A percentile compares a stretch with the other conserved stretches of the same genome.
Evolutionary conservation across 2,888 invertebrate species (phyloP).

Genomic region (Orthosia gracilis): DNA sequence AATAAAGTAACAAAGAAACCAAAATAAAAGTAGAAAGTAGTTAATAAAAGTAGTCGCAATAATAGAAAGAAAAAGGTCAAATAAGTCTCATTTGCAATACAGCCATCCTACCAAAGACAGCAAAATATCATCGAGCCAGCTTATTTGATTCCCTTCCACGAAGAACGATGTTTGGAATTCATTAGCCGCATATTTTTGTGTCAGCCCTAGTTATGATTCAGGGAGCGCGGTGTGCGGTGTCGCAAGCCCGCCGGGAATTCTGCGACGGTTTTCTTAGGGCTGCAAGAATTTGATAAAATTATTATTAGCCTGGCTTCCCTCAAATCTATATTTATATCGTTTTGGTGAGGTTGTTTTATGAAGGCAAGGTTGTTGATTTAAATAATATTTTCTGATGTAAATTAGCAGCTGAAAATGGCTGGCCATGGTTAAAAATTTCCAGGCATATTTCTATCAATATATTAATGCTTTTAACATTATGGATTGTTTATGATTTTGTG

Average conservation of each 20-base stretch:
- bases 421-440: not conserved
- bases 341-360: conserved; percentile 1
- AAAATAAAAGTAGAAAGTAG: too few relatives aligned
- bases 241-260: conserved; percentile 32
- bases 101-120: not conserved
- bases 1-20: too few relatives aligned
- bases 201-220: conserved; percentile 53
- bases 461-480: too few relatives aligned
- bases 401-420: not conserved
- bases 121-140: conserved; percentile 2
- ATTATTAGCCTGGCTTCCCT: conserved; percentile 28
- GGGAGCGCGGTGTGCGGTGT: conserved; percentile 38
- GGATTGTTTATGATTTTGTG: too few relatives aligned
- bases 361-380: not conserved
- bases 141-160: conserved; percentile 27
- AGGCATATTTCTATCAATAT: too few relatives aligned
- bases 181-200: conserved; percentile 57
- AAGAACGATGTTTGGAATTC: conserved; percentile 46
- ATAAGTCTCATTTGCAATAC: conserved; percentile 3
- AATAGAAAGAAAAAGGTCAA: not conserved
- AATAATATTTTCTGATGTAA: not conserved
- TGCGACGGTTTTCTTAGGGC: conserved; percentile 21
- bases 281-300: conserved; percentile 41
- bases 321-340: conserved; percentile 29
- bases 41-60: too few relatives aligned